Conservation (phyloP, 1,140 invertebrate genomes). For the Orius insidiosus region DNA sequence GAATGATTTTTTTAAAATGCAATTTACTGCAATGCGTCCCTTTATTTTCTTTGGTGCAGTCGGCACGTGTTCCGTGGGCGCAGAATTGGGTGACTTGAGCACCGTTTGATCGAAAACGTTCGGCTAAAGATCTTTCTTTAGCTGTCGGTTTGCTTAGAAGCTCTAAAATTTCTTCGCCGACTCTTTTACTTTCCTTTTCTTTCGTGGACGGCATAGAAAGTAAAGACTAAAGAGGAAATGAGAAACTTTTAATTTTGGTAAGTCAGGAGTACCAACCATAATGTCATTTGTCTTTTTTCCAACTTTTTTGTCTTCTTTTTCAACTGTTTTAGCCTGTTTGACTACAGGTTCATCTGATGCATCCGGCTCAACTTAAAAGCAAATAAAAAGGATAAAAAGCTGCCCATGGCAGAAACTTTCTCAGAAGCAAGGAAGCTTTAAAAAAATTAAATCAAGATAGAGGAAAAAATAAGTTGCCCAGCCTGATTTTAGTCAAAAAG, state of each 20-base stretch:
- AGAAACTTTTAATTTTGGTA: too few species aligned
- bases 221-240: conserved; percentile 43
- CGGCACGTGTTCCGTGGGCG: conserved; percentile 78
- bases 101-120: conserved; percentile 85
- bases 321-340: conserved; percentile 25
- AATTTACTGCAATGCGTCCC: conserved; percentile 64
- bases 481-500: too few species aligned
- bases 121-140: conserved; percentile 82
- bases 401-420: too few species aligned
- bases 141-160: conserved; percentile 87
- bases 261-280: conserved; percentile 34
- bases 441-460: too few species aligned
- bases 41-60: conserved; percentile 55
- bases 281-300: conserved; percentile 42
- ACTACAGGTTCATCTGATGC: conserved; percentile 24
- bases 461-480: too few species aligned
- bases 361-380: conserved; percentile 24
- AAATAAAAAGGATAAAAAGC: not conserved
- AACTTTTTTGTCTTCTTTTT: conserved; percentile 22
- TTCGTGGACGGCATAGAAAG: conserved; percentile 83
- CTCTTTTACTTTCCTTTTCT: conserved; percentile 87
- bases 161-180: conserved; percentile 89
- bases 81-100: conserved; percentile 79
- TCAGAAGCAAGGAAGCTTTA: too few species aligned
- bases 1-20: conserved; percentile 95